Evolutionary conservation across 2,113 vertebrate genomes (phyloP).

Genomic region (Dicrurus megarhynchus): DNA sequence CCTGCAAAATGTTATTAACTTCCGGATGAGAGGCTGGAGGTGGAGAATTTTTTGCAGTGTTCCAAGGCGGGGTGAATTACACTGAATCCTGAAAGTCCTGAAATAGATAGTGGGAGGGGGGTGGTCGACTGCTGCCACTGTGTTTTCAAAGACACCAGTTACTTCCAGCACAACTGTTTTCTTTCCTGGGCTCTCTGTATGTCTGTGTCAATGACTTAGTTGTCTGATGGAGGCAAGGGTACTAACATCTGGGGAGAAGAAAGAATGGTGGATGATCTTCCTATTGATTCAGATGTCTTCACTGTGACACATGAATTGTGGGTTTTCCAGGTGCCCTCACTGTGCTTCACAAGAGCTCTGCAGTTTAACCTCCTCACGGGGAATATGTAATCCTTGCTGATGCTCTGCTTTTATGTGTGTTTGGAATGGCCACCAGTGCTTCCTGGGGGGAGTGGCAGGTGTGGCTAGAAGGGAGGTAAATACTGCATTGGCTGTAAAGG

Average conservation of each 20-base stretch:
- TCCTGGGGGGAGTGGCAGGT: neutral
- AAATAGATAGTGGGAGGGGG: neutral
- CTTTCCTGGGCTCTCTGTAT: neutral
- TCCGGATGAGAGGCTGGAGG: slow-evolving; percentile 70
- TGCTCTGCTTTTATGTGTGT: neutral
- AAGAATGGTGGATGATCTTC: neutral
- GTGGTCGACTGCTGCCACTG: neutral
- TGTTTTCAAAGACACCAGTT: neutral
- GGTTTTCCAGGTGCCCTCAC: neutral
- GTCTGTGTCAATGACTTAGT: neutral
- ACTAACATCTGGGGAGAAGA: neutral
- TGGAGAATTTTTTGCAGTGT: slow-evolving; percentile 48
- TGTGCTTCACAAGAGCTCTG: neutral
- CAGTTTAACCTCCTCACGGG: neutral
- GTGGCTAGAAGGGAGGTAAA: neutral
- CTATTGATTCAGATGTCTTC: neutral
- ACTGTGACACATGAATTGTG: neutral
- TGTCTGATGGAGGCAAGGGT: neutral
- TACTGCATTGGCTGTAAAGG: neutral
- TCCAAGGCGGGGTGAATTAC: neutral
- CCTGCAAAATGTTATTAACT: slow-evolving; percentile 82
- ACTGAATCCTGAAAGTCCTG: slow-evolving; percentile 54
- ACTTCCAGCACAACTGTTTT: slow-evolving; percentile 22
- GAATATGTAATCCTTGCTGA: neutral
- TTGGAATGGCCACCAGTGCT: neutral